Percentiles rank a stretch among this genome's conserved stretches.
Conservation (phyloP, 2,797 vertebrate genomes). For the Dendrocincla tyrannina region DNA sequence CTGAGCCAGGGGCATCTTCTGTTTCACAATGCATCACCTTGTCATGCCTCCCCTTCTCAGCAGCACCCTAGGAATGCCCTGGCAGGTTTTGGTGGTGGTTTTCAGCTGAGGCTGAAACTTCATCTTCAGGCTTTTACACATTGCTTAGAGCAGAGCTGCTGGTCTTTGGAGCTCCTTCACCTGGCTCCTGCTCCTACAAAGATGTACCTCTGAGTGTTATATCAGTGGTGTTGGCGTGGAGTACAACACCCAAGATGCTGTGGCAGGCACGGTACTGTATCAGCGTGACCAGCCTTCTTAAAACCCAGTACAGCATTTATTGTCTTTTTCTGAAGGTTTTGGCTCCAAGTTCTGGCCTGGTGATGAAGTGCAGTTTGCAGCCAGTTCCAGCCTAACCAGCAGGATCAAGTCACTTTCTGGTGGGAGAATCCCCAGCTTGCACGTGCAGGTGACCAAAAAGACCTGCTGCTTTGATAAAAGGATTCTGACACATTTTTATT, state of each 20-base stretch:
- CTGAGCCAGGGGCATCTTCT: neutral
- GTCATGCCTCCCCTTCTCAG: neutral
- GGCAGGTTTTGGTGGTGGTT: neutral
- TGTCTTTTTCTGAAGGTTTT: neutral
- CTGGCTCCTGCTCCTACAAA: neutral
- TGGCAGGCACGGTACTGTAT: neutral
- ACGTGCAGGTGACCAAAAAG: neutral
- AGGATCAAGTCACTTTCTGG: neutral
- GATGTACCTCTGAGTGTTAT: neutral
- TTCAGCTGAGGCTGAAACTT: neutral
- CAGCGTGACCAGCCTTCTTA: neutral
- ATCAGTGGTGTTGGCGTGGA: neutral
- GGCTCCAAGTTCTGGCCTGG: neutral
- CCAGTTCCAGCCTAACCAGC: neutral
- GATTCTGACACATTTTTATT: neutral
- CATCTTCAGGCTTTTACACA: neutral
- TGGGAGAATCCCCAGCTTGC: neutral
- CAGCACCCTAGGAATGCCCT: neutral
- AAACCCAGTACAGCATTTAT: neutral
- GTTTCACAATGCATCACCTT: fast-evolving
- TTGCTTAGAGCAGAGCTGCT: neutral
- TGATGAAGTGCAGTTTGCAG: neutral
- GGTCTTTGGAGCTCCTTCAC: neutral
- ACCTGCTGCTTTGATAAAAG: neutral
- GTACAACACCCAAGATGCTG: neutral